phyloP scores from a whole-genome alignment of 2,113 vertebrate species.

The Proterorhinus semilunaris region DNA sequence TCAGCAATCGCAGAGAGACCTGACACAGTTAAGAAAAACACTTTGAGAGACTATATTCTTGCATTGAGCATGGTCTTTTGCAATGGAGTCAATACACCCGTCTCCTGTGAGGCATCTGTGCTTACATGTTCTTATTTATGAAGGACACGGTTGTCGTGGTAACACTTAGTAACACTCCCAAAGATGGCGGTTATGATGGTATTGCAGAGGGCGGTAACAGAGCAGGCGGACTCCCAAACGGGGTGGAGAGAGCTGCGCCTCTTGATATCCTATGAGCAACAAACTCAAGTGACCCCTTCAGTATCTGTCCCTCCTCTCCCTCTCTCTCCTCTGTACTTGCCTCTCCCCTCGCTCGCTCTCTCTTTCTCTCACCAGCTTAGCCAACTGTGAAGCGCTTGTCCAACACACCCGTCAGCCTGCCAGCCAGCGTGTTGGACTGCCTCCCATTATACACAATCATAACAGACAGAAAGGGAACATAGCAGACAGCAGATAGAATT shows the following conservation, averaged over 20 bases:
- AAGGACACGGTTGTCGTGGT: slow-evolving; percentile 52
- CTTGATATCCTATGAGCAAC: slow-evolving; percentile 75
- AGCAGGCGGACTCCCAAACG: slow-evolving; percentile 53
- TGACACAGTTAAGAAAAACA: slow-evolving; percentile 59
- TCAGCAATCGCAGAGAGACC: slow-evolving; percentile 58
- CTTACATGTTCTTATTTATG: slow-evolving; percentile 50
- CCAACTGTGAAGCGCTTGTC: slow-evolving; percentile 75
- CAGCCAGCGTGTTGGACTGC: slow-evolving; percentile 65
- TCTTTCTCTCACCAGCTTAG: slow-evolving; percentile 47
- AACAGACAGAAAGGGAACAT: slow-evolving; percentile 63
- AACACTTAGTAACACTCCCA: slow-evolving; percentile 64
- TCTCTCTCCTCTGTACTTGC: slow-evolving; percentile 27
- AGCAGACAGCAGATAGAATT: slow-evolving; percentile 62
- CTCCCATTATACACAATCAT: slow-evolving; percentile 69
- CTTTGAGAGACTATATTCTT: slow-evolving; percentile 40
- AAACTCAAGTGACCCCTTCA: slow-evolving; percentile 78
- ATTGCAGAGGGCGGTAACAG: slow-evolving; percentile 56
- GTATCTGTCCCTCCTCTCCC: slow-evolving; percentile 39
- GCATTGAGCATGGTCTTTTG: slow-evolving; percentile 17
- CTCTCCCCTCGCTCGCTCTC: slow-evolving; percentile 28
- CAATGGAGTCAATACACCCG: background rate
- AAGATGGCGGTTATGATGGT: slow-evolving; percentile 66
- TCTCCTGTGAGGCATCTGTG: slow-evolving; percentile 16
- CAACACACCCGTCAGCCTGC: slow-evolving; percentile 69
- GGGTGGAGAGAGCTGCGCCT: slow-evolving; percentile 64